Percentiles rank a stretch among this genome's conserved stretches.
phyloP scores from a whole-genome alignment of 2,113 vertebrate genomes.

The Menura novaehollandiae region DNA sequence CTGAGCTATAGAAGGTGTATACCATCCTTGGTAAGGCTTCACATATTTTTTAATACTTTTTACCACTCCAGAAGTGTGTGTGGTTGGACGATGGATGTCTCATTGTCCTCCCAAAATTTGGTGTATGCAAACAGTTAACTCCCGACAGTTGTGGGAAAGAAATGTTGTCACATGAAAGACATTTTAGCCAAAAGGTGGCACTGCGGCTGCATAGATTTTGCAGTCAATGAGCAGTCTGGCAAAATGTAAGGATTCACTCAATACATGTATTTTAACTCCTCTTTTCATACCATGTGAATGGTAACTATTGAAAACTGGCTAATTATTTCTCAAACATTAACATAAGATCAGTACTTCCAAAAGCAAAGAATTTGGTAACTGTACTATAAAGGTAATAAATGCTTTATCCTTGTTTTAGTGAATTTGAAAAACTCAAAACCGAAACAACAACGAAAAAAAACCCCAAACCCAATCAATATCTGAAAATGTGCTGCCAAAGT shows the following conservation, averaged over 20 bases:
- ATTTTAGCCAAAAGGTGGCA: constrained; percentile 77
- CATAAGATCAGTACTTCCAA: background rate
- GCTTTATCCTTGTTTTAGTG: background rate
- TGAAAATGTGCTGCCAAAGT: background rate
- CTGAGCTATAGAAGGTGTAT: background rate
- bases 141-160: background rate
- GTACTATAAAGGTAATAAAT: background rate
- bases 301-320: background rate
- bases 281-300: background rate
- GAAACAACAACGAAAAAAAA: background rate
- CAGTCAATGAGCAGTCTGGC: background rate
- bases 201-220: constrained; percentile 57
- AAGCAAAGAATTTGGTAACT: background rate
- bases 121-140: background rate
- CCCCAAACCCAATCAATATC: background rate
- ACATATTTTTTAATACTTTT: background rate
- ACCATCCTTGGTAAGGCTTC: background rate
- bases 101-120: background rate
- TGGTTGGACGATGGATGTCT: background rate
- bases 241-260: background rate
- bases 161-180: background rate
- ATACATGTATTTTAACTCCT: background rate
- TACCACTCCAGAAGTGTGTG: background rate
- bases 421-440: background rate
- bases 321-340: background rate